Percentiles rank a stretch among this genome's conserved stretches.
Evolutionary conservation across 2,888 invertebrate genomes (phyloP).

Genomic region (Melinaea menophilus): DNA sequence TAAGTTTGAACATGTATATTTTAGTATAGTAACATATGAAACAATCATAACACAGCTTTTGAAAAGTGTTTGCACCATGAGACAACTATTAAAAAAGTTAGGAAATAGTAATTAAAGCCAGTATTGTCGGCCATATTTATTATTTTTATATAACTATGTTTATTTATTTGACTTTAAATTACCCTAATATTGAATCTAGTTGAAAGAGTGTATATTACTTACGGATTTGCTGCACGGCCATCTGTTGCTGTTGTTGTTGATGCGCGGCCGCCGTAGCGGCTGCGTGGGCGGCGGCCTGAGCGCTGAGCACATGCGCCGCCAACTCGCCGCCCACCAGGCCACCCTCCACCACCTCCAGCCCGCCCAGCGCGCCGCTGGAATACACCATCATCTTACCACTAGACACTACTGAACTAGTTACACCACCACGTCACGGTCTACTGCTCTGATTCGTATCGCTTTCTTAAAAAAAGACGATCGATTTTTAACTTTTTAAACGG

Average conservation of each 20-base stretch:
- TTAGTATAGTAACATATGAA: neutral
- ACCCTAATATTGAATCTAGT: neutral
- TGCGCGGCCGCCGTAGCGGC: slow-evolving; percentile 67
- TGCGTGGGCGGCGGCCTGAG: slow-evolving; percentile 73
- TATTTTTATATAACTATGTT: too few relatives aligned
- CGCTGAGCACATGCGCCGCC: slow-evolving; percentile 66
- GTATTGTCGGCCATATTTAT: too few relatives aligned
- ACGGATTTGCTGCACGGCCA: slow-evolving; percentile 68
- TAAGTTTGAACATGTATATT: neutral
- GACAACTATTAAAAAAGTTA: too few relatives aligned
- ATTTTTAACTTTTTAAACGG: slow-evolving; percentile 36
- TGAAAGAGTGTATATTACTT: slow-evolving; percentile 38
- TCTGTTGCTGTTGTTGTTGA: slow-evolving; percentile 64
- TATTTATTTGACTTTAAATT: too few relatives aligned
- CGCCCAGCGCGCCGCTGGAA: slow-evolving; percentile 78
- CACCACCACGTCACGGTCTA: slow-evolving; percentile 30
- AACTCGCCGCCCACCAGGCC: slow-evolving; percentile 66
- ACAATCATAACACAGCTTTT: too few relatives aligned
- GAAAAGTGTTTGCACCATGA: too few relatives aligned
- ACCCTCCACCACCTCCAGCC: slow-evolving; percentile 69
- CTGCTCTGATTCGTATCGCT: slow-evolving; percentile 33
- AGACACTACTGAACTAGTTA: slow-evolving; percentile 34
- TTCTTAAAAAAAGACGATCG: slow-evolving; percentile 34
- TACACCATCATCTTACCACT: slow-evolving; percentile 70
- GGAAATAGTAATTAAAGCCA: too few relatives aligned